Evolutionary conservation across 2,797 vertebrate species (phyloP).

Genomic region (Brachyrhaphis roseni): DNA sequence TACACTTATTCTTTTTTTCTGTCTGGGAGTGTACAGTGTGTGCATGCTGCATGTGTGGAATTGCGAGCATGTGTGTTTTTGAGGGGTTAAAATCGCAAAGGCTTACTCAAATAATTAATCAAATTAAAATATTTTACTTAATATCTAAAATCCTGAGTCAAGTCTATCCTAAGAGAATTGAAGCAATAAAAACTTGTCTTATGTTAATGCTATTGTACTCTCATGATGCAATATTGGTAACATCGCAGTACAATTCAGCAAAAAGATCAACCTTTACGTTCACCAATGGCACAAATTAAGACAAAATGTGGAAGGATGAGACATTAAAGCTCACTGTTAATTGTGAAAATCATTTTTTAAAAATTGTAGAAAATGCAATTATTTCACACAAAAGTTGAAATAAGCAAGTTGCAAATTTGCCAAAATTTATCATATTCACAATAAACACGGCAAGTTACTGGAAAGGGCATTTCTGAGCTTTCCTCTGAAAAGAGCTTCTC

Average conservation of each 20-base stretch:
- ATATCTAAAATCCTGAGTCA: not conserved
- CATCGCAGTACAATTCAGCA: not conserved
- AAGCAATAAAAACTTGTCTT: not conserved
- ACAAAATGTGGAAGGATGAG: not conserved
- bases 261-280: slow-evolving; percentile 1
- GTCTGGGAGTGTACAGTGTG: not conserved
- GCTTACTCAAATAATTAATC: too few species aligned
- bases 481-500: not conserved
- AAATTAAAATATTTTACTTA: not conserved
- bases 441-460: not conserved
- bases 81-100: not conserved
- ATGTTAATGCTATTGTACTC: not conserved
- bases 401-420: not conserved
- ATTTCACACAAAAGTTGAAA: not conserved
- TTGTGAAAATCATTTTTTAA: not conserved
- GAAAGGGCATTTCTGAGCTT: not conserved
- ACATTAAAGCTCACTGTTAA: not conserved
- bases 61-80: not conserved
- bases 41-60: not conserved
- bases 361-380: not conserved
- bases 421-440: not conserved
- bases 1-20: not conserved
- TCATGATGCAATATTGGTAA: not conserved
- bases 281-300: not conserved
- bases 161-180: not conserved